Base-by-base conservation (phyloP, 2,797 vertebrate genomes). In the Neosilurus hyrtlii region DNA sequence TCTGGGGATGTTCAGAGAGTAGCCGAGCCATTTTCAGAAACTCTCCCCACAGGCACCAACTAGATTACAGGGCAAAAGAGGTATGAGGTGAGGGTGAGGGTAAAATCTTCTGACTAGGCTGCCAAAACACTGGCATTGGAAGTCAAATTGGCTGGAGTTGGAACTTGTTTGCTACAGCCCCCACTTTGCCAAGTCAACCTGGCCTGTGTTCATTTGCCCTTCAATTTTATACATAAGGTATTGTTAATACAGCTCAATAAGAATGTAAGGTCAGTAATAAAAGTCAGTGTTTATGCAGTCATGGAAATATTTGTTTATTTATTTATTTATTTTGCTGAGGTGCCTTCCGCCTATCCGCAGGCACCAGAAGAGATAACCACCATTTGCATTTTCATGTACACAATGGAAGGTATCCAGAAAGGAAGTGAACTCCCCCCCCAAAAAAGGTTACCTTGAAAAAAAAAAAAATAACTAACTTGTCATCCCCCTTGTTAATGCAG, bases 1-100 rank as follows among this genome's bases (percentile, higher is more conserved):
- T 83, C 86, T 43, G 70, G 82, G 81, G 78, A 81, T 54, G 62
- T 63, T 83, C 78, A 3, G 70, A 56, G 65, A 85, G 87, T 61
- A 86, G 81, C 71, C 78, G 73, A 83, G 85, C 81, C 81, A 83
- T 87, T 86, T 88, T 82, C 73, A 86, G 86, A 84, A 79, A 63
- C 77, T 82, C 84, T 81, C 77, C 79, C 81, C 86, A 83, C 79
- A 83, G 85, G 77, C 82, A 87, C 71, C 73, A 81, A 62, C 75
- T 80, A 82, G 84, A 87, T 88, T 84, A 86, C 84, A 83, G 86
- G 80, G 72, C 81, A 83, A n/a, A 77, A 59, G 68, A 80, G 84
- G 84, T 82, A 85, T 76, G 82, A 84, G 84, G 83, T 82, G 67
- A 81, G 82, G 70, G 78, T 80, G 63, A 88, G 86, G 75, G 82